Evolutionary conservation across 2,113 vertebrate genomes (phyloP).

Genomic region (Tachysurus vachellii): DNA sequence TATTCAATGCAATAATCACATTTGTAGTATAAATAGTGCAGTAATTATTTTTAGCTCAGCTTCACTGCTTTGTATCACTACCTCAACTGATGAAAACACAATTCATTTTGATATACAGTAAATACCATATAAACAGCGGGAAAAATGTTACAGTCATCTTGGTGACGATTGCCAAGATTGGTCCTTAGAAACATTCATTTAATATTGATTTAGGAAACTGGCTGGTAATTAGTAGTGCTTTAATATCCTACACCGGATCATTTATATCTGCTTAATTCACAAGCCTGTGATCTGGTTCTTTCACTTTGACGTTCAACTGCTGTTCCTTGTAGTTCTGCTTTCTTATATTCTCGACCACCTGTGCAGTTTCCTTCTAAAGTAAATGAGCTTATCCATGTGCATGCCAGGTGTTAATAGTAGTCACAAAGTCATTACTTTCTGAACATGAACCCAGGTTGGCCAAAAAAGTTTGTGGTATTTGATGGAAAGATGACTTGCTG

Average conservation of each 20-base stretch:
- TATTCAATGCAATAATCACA: neutral
- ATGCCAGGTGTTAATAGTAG: neutral
- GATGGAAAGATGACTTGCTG: neutral
- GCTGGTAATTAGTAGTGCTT: neutral
- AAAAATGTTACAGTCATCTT: neutral
- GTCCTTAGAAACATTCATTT: neutral
- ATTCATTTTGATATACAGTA: neutral
- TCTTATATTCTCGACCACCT: neutral
- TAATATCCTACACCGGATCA: neutral
- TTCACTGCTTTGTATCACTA: neutral
- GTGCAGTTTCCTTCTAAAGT: neutral
- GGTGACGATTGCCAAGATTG: neutral
- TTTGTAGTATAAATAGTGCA: neutral
- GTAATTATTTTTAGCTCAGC: neutral
- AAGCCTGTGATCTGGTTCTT: neutral
- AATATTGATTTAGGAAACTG: neutral
- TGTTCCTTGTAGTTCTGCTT: neutral
- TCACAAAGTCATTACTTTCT: neutral
- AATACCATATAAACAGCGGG: neutral
- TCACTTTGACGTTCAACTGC: neutral
- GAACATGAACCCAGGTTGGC: neutral
- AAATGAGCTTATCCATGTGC: neutral
- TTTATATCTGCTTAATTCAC: neutral
- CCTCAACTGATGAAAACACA: neutral
- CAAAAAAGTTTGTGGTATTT: neutral